A percentile compares a stretch with the other conserved stretches of the same genome.
Evolutionary conservation across 2,113 vertebrate genomes (phyloP).

Genomic region (Machaerirhynchus nigripectus): DNA sequence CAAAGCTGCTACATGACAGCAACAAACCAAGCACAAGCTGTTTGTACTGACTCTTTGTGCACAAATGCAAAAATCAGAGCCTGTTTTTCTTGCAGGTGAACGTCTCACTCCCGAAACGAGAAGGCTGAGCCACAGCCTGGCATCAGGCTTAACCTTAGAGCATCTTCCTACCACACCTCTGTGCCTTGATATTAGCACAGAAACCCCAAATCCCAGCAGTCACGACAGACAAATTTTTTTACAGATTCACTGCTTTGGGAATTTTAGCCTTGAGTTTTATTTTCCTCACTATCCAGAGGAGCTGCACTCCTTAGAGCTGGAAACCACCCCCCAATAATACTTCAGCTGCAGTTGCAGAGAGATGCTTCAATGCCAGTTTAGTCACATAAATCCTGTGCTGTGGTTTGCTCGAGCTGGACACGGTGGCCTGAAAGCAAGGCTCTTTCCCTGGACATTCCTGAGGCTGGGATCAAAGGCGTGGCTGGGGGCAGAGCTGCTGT

Average conservation of each 20-base stretch:
- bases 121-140: conserved; percentile 10
- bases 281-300: neutral
- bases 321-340: neutral
- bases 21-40: conserved; percentile 33
- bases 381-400: neutral
- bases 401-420: neutral
- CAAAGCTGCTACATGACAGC: conserved; percentile 43
- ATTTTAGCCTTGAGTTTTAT: neutral
- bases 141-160: neutral
- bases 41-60: neutral
- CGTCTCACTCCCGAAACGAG: neutral
- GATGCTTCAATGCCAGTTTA: neutral
- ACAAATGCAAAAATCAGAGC: conserved; percentile 9
- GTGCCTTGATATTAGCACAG: neutral
- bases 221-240: neutral
- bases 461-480: neutral
- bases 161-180: neutral
- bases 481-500: neutral
- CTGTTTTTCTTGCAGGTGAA: conserved; percentile 55
- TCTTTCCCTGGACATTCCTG: neutral
- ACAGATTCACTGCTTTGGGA: neutral
- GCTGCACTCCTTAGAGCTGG: neutral
- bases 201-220: neutral
- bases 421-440: neutral
- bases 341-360: neutral